These are phyloP conservation scores for Leptobrachium ailaonicum DNA, from an alignment of 2,113 vertebrate species.

Conservation along the genomic window DNA sequence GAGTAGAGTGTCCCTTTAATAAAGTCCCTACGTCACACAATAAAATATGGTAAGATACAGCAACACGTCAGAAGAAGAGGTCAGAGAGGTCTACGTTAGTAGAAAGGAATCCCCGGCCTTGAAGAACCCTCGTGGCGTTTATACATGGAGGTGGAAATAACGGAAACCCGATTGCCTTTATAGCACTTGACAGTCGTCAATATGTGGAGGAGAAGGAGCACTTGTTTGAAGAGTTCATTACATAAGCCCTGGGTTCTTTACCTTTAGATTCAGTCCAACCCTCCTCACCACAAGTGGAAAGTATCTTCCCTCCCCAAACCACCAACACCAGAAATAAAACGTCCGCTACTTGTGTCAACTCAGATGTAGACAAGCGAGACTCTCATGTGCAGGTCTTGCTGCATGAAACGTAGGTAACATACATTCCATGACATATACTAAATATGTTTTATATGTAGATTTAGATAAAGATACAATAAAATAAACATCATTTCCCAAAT, in stretches of 20 bases:
- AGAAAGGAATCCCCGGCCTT: background rate
- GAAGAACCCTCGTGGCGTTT: background rate
- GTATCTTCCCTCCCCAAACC: slow-evolving; percentile 10
- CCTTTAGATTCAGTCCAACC: slow-evolving; percentile 6
- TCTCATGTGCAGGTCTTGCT: background rate
- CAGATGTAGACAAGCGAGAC: background rate
- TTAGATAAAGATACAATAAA: too few species aligned
- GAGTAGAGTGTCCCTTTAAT: too few species aligned
- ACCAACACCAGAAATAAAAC: slow-evolving; percentile 22
- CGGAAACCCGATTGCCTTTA: background rate
- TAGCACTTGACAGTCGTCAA: background rate
- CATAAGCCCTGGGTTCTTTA: slow-evolving; percentile 23
- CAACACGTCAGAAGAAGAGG: too few species aligned
- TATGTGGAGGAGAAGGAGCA: background rate
- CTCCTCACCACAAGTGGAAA: slow-evolving; percentile 31
- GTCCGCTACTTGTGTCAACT: slow-evolving; percentile 20
- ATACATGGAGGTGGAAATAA: background rate
- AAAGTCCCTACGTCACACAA: too few species aligned
- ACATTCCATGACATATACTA: background rate
- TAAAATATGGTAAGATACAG: too few species aligned
- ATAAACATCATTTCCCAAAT: background rate
- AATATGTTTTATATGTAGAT: too few species aligned
- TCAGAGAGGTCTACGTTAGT: background rate
- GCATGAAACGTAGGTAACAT: background rate
- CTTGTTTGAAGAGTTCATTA: slow-evolving; percentile 18